Conservation (phyloP, 2,113 vertebrate species). For the Poicephalus meyeri region DNA sequence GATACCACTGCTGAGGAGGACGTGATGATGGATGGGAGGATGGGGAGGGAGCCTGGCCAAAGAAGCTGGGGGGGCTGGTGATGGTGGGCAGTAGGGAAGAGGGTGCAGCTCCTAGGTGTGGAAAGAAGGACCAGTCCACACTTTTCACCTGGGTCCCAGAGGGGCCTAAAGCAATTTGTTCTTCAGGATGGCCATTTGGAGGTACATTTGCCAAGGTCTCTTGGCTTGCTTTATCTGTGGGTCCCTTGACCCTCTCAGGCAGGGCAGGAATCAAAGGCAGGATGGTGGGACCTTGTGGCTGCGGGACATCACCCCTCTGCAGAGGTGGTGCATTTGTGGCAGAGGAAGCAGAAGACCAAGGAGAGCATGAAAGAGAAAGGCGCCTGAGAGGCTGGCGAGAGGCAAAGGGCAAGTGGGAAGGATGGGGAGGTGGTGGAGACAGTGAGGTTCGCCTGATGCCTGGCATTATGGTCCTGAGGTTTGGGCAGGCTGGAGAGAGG, state of each 20-base stretch:
- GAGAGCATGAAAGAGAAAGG: conserved; percentile 77
- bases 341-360: conserved; percentile 71
- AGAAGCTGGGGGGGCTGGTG: conserved; percentile 1
- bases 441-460: conserved; percentile 82
- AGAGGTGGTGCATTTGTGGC: conserved; percentile 64
- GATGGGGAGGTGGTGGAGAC: conserved; percentile 77
- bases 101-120: conserved; percentile 75
- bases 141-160: conserved; percentile 61
- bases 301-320: conserved; percentile 72
- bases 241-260: conserved; percentile 69
- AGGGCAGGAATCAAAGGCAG: conserved; percentile 77
- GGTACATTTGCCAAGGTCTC: conserved; percentile 37
- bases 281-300: conserved; percentile 73
- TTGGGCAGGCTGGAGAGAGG: conserved; percentile 80
- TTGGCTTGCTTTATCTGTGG: conserved; percentile 66
- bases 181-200: conserved; percentile 66
- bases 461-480: conserved; percentile 65
- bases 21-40: conserved; percentile 66
- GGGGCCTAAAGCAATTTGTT: conserved; percentile 53
- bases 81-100: conserved; percentile 58
- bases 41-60: conserved; percentile 63
- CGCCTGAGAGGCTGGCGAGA: conserved; percentile 43
- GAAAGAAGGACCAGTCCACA: conserved; percentile 41
- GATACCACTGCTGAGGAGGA: conserved; percentile 78
- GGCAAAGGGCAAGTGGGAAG: conserved; percentile 70